A percentile compares a stretch with the other conserved stretches of the same genome.
phyloP scores from a whole-genome alignment of 2,888 invertebrate genomes.

The Sympetrum striolatum region DNA sequence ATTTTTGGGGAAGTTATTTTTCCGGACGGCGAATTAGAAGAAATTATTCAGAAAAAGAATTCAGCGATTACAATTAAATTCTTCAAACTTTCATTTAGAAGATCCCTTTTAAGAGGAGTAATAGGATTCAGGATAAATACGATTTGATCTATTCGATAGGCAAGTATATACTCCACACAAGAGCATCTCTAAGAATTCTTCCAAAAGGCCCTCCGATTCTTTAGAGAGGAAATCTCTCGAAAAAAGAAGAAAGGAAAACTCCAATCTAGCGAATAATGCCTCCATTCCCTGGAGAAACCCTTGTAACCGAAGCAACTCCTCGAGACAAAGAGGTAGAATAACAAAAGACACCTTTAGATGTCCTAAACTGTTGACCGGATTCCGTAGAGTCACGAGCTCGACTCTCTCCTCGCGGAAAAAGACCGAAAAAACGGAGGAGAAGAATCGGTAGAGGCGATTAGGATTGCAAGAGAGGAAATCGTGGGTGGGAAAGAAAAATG shows the following conservation, averaged over 20 bases:
- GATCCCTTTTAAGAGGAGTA: too few relatives aligned
- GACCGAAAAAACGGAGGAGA: neutral
- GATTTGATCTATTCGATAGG: too few relatives aligned
- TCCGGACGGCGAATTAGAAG: too few relatives aligned
- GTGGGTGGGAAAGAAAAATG: slow-evolving; percentile 28
- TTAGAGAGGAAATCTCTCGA: too few relatives aligned
- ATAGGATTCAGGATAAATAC: too few relatives aligned
- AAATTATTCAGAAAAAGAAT: too few relatives aligned
- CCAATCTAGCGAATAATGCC: neutral
- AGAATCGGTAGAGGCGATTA: neutral
- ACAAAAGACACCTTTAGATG: neutral
- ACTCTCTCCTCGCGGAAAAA: neutral
- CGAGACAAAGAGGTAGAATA: neutral
- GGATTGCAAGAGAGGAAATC: slow-evolving; percentile 1
- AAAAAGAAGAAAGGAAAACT: neutral
- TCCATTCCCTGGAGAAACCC: neutral
- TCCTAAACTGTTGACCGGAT: neutral
- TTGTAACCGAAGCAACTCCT: neutral
- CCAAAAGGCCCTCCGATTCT: too few relatives aligned
- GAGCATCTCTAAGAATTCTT: too few relatives aligned
- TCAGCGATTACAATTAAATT: too few relatives aligned
- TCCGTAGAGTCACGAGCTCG: neutral
- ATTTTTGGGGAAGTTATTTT: too few relatives aligned
- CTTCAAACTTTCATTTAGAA: too few relatives aligned
- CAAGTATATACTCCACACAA: too few relatives aligned